Percentiles rank a stretch among this genome's conserved stretches.
These are phyloP conservation scores for Lepidurus packardi DNA, from an alignment of 1,140 invertebrate species.

Conservation along the genomic window DNA sequence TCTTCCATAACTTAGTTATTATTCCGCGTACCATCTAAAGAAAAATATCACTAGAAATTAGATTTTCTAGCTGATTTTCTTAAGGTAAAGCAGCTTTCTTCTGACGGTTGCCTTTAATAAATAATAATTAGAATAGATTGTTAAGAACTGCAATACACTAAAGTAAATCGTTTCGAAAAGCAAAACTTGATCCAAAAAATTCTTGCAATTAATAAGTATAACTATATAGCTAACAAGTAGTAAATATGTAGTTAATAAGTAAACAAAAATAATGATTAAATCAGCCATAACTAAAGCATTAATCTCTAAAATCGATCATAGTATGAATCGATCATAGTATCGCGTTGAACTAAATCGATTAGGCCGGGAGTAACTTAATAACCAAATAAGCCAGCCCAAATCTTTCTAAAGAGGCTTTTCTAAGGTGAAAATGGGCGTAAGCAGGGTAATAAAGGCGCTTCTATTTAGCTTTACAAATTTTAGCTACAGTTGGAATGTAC, in stretches of 20 bases:
- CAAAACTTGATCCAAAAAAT: not conserved
- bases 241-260: not conserved
- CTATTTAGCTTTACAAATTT: constrained; percentile 26
- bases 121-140: not conserved
- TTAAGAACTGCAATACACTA: not conserved
- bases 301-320: not conserved
- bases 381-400: no score
- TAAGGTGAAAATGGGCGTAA: not conserved
- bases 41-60: no score
- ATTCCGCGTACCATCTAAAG: not conserved
- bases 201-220: not conserved
- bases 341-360: no score
- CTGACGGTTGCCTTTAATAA: no score
- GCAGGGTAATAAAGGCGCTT: constrained; percentile 1
- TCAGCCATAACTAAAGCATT: not conserved
- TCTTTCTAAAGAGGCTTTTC: no score
- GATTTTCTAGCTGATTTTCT: no score
- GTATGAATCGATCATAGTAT: not conserved
- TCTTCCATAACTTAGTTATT: not conserved
- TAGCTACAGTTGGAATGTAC: constrained; percentile 21
- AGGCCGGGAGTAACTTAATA: no score
- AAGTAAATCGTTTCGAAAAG: not conserved
- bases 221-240: not conserved
- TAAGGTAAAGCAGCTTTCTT: no score
- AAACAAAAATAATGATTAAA: not conserved